Percentiles rank a stretch among this genome's conserved stretches.
Conservation (phyloP, 2,888 invertebrate genomes). For the Slavum lentiscoides region DNA sequence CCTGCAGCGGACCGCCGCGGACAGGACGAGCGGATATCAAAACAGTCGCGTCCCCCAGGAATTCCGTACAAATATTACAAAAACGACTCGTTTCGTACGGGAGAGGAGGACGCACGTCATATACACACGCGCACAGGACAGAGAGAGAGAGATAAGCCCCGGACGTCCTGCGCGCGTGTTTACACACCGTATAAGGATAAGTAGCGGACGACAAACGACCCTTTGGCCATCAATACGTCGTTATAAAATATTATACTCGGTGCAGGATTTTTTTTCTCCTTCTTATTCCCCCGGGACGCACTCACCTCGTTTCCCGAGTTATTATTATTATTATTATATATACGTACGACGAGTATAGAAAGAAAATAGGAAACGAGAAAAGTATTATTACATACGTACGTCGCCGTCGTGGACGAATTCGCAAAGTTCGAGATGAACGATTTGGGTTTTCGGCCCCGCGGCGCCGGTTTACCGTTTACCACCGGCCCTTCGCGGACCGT, state of each 20-base stretch:
- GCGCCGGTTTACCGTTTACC: neutral
- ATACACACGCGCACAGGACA: neutral
- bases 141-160: conserved; percentile 28
- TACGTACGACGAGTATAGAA: no score
- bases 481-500: neutral
- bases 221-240: conserved; percentile 53
- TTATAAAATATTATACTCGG: conserved; percentile 49
- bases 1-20: no score
- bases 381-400: no score
- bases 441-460: neutral
- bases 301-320: no score
- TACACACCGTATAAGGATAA: conserved; percentile 24
- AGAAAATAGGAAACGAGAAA: no score
- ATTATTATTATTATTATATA: no score
- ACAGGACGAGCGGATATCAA: neutral
- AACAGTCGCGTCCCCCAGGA: conserved; percentile 32
- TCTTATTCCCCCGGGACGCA: no score
- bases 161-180: conserved; percentile 32
- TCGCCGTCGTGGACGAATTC: no score
- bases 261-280: neutral
- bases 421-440: no score
- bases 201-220: conserved; percentile 50
- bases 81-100: conserved; percentile 28
- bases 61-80: conserved; percentile 48
- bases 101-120: conserved; percentile 2